phyloP scores from a whole-genome alignment of 1,140 invertebrate species.

The Calycopis cecrops region DNA sequence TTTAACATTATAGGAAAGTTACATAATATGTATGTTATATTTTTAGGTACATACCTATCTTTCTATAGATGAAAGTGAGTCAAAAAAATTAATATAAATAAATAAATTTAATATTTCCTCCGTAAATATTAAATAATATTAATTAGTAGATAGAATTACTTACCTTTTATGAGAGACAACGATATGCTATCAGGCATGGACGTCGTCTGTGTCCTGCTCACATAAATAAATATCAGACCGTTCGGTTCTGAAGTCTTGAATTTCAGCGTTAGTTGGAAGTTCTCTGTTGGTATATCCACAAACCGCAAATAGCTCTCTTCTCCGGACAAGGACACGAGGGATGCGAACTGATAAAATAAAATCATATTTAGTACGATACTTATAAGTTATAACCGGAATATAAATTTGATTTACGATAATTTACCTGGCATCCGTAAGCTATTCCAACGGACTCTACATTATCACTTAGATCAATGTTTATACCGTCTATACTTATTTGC shows the following conservation, averaged over 20 bases:
- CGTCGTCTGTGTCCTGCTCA: conserved; percentile 50
- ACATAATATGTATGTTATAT: too few relatives aligned
- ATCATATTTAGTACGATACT: conserved; percentile 7
- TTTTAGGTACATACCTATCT: too few relatives aligned
- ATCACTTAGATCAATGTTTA: conserved; percentile 86
- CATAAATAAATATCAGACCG: conserved; percentile 82
- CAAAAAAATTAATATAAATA: too few relatives aligned
- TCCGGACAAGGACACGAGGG: conserved; percentile 74
- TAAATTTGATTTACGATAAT: not conserved
- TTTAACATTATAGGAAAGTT: too few relatives aligned
- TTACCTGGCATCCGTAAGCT: conserved; percentile 89
- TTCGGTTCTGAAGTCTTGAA: conserved; percentile 89
- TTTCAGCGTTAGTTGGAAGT: conserved; percentile 87
- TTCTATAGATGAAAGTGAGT: too few relatives aligned
- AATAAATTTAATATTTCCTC: too few relatives aligned
- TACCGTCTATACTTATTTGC: conserved; percentile 84
- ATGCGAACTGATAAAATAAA: conserved; percentile 71
- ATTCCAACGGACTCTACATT: conserved; percentile 88
- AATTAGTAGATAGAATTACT: conserved; percentile 10
- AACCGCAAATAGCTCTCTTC: conserved; percentile 80
- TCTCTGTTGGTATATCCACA: conserved; percentile 75
- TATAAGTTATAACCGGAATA: not conserved
- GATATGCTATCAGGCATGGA: conserved; percentile 54
- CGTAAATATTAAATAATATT: too few relatives aligned
- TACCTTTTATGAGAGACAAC: conserved; percentile 52